Evolutionary conservation across 2,797 vertebrate genomes (phyloP).

Genomic region (Molossus molossus): DNA sequence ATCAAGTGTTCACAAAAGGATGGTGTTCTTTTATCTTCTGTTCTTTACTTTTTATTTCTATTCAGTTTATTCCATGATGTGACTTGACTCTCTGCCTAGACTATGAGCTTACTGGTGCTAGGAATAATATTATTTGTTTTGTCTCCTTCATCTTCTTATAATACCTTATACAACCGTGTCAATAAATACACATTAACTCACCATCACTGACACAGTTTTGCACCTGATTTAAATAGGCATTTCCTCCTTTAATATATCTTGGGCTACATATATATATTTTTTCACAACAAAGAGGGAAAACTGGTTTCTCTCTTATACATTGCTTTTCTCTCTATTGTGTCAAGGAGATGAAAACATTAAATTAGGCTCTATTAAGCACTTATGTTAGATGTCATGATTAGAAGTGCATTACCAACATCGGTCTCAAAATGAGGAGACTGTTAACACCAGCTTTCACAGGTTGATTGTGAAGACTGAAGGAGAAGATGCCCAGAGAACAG

Average conservation of each 20-base stretch:
- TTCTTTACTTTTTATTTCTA: not conserved
- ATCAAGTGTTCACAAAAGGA: not conserved
- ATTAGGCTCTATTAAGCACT: conserved; percentile 74
- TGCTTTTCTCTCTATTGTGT: conserved; percentile 56
- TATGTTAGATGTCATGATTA: conserved; percentile 63
- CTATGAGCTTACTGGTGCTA: not conserved
- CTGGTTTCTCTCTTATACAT: conserved; percentile 40
- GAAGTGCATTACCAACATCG: conserved; percentile 49
- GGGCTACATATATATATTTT: not conserved
- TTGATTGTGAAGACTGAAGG: not conserved
- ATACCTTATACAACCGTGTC: not conserved
- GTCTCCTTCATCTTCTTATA: not conserved
- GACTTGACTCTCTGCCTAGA: not conserved
- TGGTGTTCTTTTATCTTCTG: not conserved
- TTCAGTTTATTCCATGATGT: not conserved
- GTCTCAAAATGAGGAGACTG: conserved; percentile 52
- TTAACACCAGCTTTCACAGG: conserved; percentile 33
- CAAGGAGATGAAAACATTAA: conserved; percentile 70
- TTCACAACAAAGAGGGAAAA: not conserved
- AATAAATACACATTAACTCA: not conserved
- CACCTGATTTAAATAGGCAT: not conserved
- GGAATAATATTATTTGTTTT: not conserved
- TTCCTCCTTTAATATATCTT: not conserved
- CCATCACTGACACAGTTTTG: not conserved
- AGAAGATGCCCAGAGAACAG: not conserved